Evolutionary conservation across 1,140 invertebrate genomes (phyloP).

Genomic region (Drosophila sp.): DNA sequence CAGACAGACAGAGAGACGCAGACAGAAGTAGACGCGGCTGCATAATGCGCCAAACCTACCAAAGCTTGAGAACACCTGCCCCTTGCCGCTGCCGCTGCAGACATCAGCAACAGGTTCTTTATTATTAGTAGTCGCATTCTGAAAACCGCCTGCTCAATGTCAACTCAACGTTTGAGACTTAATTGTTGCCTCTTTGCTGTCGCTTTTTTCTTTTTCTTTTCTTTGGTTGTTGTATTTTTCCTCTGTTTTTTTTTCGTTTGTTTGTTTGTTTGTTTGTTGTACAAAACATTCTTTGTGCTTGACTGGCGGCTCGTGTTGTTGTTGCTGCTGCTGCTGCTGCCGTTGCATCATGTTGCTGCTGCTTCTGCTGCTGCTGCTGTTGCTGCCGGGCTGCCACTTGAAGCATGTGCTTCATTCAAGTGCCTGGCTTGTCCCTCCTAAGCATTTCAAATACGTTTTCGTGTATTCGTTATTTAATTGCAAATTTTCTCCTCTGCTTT

Average conservation of each 20-base stretch:
- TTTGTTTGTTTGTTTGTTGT: slow-evolving; percentile 10
- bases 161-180: slow-evolving; percentile 79
- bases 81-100: slow-evolving; percentile 20
- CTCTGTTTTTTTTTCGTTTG: slow-evolving; percentile 11
- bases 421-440: slow-evolving; percentile 11
- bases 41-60: slow-evolving; percentile 71
- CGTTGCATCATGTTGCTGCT: slow-evolving; percentile 67
- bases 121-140: slow-evolving; percentile 81
- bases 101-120: slow-evolving; percentile 72
- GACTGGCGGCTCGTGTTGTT: slow-evolving; percentile 70
- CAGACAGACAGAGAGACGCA: slow-evolving; percentile 20
- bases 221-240: not conserved
- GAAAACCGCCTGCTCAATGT: slow-evolving; percentile 80
- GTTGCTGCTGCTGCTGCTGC: slow-evolving; percentile 42
- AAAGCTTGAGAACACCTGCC: slow-evolving; percentile 45
- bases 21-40: slow-evolving; percentile 56
- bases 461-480: slow-evolving; percentile 55
- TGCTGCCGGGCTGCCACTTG: slow-evolving; percentile 35
- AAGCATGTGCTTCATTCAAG: slow-evolving; percentile 59
- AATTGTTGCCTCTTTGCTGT: slow-evolving; percentile 77
- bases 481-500: slow-evolving; percentile 24
- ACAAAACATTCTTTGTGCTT: slow-evolving; percentile 72
- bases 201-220: slow-evolving; percentile 25
- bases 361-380: slow-evolving; percentile 37
- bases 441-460: slow-evolving; percentile 16